Evolutionary conservation across 2,797 vertebrate genomes (phyloP).

Genomic region (Scomberomorus guttatus): DNA sequence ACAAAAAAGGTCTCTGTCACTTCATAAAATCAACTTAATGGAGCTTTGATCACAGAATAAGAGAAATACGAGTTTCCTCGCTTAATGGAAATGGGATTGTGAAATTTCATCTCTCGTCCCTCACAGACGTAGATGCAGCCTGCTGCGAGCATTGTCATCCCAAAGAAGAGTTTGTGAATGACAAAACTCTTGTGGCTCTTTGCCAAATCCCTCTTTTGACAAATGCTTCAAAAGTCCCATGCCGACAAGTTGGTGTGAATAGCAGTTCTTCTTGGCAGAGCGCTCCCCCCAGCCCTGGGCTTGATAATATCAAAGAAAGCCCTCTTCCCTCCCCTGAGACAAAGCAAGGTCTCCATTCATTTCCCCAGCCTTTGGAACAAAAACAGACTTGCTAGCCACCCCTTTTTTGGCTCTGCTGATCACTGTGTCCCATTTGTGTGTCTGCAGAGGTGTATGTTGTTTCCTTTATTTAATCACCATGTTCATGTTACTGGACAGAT

Average conservation of each 20-base stretch:
- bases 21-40: slow-evolving; percentile 26
- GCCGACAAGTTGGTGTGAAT: slow-evolving; percentile 82
- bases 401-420: slow-evolving; percentile 54
- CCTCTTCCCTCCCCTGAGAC: slow-evolving; percentile 70
- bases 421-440: slow-evolving; percentile 41
- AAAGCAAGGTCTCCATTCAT: slow-evolving; percentile 74
- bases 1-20: neutral
- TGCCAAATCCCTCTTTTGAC: slow-evolving; percentile 83
- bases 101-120: slow-evolving; percentile 44
- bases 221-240: slow-evolving; percentile 80
- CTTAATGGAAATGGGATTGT: slow-evolving; percentile 40
- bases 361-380: slow-evolving; percentile 63
- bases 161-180: slow-evolving; percentile 77
- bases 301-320: slow-evolving; percentile 80
- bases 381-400: slow-evolving; percentile 62
- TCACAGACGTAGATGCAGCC: slow-evolving; percentile 52
- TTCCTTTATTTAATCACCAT: slow-evolving; percentile 69
- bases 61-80: slow-evolving; percentile 17
- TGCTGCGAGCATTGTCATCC: slow-evolving; percentile 71
- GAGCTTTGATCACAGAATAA: slow-evolving; percentile 33
- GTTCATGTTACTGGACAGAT: slow-evolving; percentile 59
- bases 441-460: slow-evolving; percentile 60
- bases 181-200: slow-evolving; percentile 77
- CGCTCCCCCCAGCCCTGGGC: slow-evolving; percentile 60
- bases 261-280: slow-evolving; percentile 70